Evolutionary conservation across 1,140 invertebrate species (phyloP), one percentile per base, ranked within the genome.

Genomic region (Ceratitis capitata): DNA sequence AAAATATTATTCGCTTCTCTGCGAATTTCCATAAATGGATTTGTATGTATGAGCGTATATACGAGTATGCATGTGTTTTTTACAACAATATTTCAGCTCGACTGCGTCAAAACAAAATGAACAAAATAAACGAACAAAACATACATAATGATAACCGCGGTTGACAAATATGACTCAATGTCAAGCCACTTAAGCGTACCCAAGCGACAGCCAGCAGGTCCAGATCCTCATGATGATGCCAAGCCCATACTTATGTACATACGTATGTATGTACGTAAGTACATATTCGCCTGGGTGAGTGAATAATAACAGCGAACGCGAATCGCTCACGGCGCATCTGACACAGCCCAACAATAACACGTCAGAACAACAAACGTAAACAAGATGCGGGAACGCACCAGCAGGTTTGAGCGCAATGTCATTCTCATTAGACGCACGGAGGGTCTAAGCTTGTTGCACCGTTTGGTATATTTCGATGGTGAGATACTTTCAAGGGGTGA

Each of bases 151-250:
- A 78, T 78, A 78, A 78, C 39, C 69, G 39, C 69, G 42, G 9
- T 45, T 78, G 39, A 78, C 35, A 78, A 78, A 78, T 78, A 78
- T 35, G 69, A 78, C 69, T 78, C 69, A 45, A 45, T 78, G 69
- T 78, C 69, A 78, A 42, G 69, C 7, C 69, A 78, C 39, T 78
- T 78, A 78, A 78, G 26, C n/a, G 69, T 78, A 78, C 39, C 69
- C 69, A n/a, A 78, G 39, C 69, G 69, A 14, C n/a, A 78, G 35
- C 35, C 39, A 45, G 19, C 69, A 42, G n/a, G 35, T 45, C 69
- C 39, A 78, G n/a, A 69, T 7, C 10, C 26, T 14, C 23, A 10
- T 5, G 58, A 3, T 2, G 26, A n/a, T n/a, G n/a, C n/a, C n/a
- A n/a, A n/a, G n/a, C n/a, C n/a, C n/a, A n/a, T n/a, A n/a, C n/a